Conservation (phyloP, 1,140 invertebrate genomes). For the Rhagoletis pomonella region DNA sequence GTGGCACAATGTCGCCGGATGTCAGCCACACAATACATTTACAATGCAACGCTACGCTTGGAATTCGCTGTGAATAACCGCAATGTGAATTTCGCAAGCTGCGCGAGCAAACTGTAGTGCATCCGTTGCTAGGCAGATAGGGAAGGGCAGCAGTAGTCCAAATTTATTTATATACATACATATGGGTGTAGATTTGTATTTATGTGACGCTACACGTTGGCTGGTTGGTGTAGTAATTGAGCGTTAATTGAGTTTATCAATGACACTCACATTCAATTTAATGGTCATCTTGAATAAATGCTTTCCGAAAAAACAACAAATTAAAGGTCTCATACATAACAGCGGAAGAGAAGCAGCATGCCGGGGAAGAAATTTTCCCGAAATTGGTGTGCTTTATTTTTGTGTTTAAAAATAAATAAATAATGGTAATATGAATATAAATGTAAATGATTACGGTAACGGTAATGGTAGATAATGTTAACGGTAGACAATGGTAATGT, state of each 20-base stretch:
- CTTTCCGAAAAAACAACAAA: background rate
- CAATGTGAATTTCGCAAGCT: slow-evolving; percentile 3
- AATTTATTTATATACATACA: background rate
- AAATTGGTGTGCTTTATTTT: too few species aligned
- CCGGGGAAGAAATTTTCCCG: too few species aligned
- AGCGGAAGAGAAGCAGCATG: too few species aligned
- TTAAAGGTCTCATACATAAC: background rate
- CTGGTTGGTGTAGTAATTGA: slow-evolving; percentile 18
- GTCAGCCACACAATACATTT: background rate
- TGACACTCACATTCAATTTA: slow-evolving; percentile 34
- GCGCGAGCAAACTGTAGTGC: background rate
- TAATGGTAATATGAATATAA: too few species aligned
- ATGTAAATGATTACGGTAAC: too few species aligned
- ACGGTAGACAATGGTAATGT: too few species aligned
- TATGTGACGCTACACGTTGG: background rate
- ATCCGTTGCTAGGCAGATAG: background rate
- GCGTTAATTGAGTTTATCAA: slow-evolving; percentile 47
- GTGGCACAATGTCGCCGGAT: slow-evolving; percentile 39
- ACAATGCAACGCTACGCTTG: background rate
- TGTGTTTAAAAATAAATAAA: too few species aligned
- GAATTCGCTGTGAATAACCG: slow-evolving; percentile 7
- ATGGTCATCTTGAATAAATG: slow-evolving; percentile 33
- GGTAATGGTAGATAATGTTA: too few species aligned
- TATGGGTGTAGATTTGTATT: background rate
- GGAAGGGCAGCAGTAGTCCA: background rate